These are phyloP conservation scores for Corythoichthys intestinalis DNA, from an alignment of 2,113 vertebrate species.

Conservation along the genomic window DNA sequence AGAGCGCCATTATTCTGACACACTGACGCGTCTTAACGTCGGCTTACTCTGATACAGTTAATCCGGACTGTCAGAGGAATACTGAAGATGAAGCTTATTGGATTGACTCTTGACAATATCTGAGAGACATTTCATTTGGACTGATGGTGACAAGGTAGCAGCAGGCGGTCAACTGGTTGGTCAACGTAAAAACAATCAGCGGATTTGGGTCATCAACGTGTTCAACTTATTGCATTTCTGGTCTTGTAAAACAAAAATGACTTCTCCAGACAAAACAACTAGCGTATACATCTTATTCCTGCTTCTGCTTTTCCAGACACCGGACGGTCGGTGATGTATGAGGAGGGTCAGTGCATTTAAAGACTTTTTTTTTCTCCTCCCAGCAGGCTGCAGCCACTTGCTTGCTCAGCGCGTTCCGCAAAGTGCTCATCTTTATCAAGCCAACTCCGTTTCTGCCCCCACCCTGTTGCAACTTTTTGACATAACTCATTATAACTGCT, in stretches of 20 bases:
- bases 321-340: slow-evolving; percentile 24
- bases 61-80: slow-evolving; percentile 3
- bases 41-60: neutral
- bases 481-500: neutral
- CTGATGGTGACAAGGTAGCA: neutral
- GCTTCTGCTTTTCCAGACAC: slow-evolving; percentile 24
- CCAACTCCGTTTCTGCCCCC: slow-evolving; percentile 20
- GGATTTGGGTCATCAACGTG: neutral
- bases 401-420: slow-evolving; percentile 37
- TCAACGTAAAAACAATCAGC: neutral
- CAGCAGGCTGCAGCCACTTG: slow-evolving; percentile 25
- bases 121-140: neutral
- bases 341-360: slow-evolving; percentile 32
- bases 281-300: slow-evolving; percentile 1
- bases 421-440: slow-evolving; percentile 35
- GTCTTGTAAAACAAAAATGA: neutral
- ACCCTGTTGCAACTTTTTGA: neutral
- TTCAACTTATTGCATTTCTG: neutral
- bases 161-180: neutral
- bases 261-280: neutral
- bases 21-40: neutral
- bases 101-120: neutral
- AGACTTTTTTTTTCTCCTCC: slow-evolving; percentile 19
- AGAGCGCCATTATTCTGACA: neutral
- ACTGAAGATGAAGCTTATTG: slow-evolving; percentile 1